phyloP scores from a whole-genome alignment of 2,888 invertebrate species.

The Cenopis cana region DNA sequence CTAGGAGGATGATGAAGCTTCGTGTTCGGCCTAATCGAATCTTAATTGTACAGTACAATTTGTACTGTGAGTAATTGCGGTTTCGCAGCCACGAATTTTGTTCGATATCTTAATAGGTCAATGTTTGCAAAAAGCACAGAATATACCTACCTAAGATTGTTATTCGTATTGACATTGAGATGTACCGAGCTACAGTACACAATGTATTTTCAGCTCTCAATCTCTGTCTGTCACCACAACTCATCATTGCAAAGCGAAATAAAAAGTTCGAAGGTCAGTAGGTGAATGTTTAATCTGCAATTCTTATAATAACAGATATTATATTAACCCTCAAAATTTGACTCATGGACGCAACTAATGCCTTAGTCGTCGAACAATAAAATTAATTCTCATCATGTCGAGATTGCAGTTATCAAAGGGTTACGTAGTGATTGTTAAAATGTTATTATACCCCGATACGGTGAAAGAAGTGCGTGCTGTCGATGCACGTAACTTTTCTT shows the following conservation, averaged over 20 bases:
- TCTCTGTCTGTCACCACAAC: neutral
- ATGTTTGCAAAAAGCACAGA: neutral
- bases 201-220: neutral
- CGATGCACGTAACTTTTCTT: constrained; percentile 50
- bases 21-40: too few species aligned
- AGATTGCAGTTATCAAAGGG: constrained; percentile 45
- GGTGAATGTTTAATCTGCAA: constrained; percentile 31
- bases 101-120: neutral
- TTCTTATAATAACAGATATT: constrained; percentile 19
- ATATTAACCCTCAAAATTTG: constrained; percentile 17
- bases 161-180: neutral
- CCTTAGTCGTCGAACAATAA: constrained; percentile 38
- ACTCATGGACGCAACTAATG: constrained; percentile 13
- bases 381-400: constrained; percentile 52
- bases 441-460: constrained; percentile 53
- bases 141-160: neutral
- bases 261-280: constrained; percentile 43
- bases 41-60: too few species aligned
- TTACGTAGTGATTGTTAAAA: constrained; percentile 53
- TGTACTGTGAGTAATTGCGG: too few species aligned
- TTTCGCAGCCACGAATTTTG: neutral
- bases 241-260: constrained; percentile 22
- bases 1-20: too few species aligned
- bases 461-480: constrained; percentile 53
- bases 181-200: neutral